Conservation (phyloP, 2,113 vertebrate species). For the Neogobius melanostomus region DNA sequence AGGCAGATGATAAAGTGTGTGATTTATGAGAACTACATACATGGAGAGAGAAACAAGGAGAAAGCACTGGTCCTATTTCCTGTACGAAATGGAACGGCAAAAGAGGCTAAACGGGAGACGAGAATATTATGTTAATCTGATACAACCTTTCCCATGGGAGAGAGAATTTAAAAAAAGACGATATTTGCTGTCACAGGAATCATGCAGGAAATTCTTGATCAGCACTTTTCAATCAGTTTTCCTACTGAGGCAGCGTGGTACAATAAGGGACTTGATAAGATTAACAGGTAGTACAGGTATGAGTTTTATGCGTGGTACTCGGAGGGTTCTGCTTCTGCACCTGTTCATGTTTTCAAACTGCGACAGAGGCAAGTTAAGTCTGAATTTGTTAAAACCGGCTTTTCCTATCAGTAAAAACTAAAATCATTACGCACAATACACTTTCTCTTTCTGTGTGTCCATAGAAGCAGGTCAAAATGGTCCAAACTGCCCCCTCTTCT, state of each 20-base stretch:
- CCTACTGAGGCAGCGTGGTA: too few species aligned
- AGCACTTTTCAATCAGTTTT: too few species aligned
- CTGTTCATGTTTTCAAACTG: too few species aligned
- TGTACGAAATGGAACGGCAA: constrained; percentile 29
- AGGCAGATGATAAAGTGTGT: constrained; percentile 57
- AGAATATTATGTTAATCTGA: constrained; percentile 18
- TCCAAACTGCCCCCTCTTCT: background rate
- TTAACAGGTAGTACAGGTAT: too few species aligned
- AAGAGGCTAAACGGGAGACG: constrained; percentile 50
- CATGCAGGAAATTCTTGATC: background rate
- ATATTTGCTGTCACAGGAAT: background rate
- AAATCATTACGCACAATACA: too few species aligned
- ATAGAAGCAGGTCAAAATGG: constrained; percentile 16
- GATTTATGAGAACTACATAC: constrained; percentile 61
- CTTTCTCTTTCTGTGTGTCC: background rate
- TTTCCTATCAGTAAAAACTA: too few species aligned
- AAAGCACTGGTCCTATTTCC: constrained; percentile 11
- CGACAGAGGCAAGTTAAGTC: too few species aligned
- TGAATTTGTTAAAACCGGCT: too few species aligned
- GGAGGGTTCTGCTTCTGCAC: too few species aligned
- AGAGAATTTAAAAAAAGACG: too few species aligned
- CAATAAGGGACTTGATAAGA: too few species aligned
- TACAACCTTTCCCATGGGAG: background rate
- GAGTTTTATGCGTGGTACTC: too few species aligned
- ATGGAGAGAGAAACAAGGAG: constrained; percentile 12